phyloP scores from a whole-genome alignment of 2,797 vertebrate genomes.

The Selene dorsalis region DNA sequence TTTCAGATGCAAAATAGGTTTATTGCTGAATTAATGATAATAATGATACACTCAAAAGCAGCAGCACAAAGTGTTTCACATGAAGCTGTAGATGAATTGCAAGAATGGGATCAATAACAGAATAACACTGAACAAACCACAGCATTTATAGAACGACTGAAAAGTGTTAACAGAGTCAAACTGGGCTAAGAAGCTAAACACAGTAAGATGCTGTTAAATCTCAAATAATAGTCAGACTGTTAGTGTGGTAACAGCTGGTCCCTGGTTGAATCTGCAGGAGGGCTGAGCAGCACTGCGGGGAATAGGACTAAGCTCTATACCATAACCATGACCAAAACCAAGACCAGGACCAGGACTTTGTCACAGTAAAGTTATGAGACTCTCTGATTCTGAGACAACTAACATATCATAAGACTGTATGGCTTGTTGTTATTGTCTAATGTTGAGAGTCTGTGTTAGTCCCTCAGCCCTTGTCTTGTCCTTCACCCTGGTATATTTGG shows the following conservation, averaged over 20 bases:
- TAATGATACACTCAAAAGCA: not conserved
- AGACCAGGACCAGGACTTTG: not conserved
- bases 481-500: slow-evolving; percentile 49
- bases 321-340: not conserved
- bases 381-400: not conserved
- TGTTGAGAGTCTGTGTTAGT: not conserved
- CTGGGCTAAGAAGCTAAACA: slow-evolving; percentile 56
- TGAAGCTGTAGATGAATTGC: not conserved
- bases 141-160: slow-evolving; percentile 11
- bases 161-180: slow-evolving; percentile 21
- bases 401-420: not conserved
- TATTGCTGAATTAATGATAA: not conserved
- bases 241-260: slow-evolving; percentile 65
- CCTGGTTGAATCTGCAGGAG: slow-evolving; percentile 46
- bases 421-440: not conserved
- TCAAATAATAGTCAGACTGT: slow-evolving; percentile 53
- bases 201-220: slow-evolving; percentile 62
- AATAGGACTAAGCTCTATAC: slow-evolving; percentile 4
- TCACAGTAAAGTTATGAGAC: not conserved
- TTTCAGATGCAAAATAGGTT: not conserved
- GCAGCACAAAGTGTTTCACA: not conserved
- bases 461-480: slow-evolving; percentile 16
- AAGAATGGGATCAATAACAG: not conserved
- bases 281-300: slow-evolving; percentile 17
- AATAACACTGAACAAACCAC: not conserved